A percentile compares a stretch with the other conserved stretches of the same genome.
Evolutionary conservation across 2,113 vertebrate species (phyloP).

Genomic region (Callithrix jacchus): DNA sequence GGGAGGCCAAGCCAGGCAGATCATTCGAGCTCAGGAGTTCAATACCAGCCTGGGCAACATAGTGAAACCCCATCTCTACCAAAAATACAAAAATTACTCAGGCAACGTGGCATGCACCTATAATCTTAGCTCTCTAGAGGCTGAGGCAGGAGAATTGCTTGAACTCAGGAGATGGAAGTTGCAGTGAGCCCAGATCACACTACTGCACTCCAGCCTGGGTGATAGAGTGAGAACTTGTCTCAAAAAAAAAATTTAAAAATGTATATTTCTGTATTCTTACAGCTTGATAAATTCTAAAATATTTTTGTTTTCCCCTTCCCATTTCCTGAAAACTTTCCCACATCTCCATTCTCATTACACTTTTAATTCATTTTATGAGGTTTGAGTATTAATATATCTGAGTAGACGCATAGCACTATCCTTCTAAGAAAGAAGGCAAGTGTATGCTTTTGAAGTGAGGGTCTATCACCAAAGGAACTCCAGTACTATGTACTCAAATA

Average conservation of each 20-base stretch:
- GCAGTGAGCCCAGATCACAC: background rate
- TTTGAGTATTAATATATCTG: background rate
- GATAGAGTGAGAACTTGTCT: background rate
- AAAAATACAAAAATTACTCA: background rate
- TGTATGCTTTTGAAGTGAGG: background rate
- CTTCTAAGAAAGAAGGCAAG: background rate
- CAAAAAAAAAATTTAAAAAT: background rate
- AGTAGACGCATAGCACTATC: background rate
- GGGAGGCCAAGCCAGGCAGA: too few species aligned
- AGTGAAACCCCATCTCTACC: background rate
- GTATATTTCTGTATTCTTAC: background rate
- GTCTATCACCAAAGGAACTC: background rate
- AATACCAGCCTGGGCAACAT: background rate
- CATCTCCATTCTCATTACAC: background rate
- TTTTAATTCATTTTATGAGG: background rate
- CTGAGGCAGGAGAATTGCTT: background rate
- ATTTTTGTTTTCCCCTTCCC: background rate
- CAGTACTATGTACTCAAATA: background rate
- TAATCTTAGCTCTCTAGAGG: background rate
- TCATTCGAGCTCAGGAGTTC: background rate
- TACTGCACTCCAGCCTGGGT: background rate
- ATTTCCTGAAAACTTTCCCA: background rate
- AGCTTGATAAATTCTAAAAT: background rate
- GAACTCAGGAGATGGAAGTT: background rate
- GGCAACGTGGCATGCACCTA: background rate